Evolutionary conservation across 2,113 vertebrate species (phyloP), one percentile per base, ranked within the genome.

Genomic region (Callorhinus ursinus): DNA sequence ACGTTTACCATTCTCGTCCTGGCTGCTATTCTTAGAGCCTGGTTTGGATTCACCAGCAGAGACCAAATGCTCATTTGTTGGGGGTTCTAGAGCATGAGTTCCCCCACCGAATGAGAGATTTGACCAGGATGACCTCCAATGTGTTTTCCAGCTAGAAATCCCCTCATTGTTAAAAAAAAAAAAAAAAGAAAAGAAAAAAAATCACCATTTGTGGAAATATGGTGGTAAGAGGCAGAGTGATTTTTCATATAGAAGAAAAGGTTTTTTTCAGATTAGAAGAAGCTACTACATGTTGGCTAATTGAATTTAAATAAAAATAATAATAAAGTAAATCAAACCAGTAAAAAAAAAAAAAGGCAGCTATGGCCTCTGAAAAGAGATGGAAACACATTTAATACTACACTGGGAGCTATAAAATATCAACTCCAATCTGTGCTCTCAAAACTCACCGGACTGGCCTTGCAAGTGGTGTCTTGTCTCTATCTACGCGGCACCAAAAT

Each of bases 381-480:
- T 12, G 67, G 61, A 95, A 84, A 94, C 59, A 15, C 46, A 76
- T 74, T 59, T 69, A 90, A 69, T 74, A 72, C n/a, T 71, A 61
- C 33, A 33, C 67, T 5, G 63, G 51, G 76, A 79, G 21, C 15
- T 89, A 21, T 28, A 92, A 93, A 95, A 67, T 69, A 91, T 33
- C 86, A 93, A 33, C 39, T 82, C 22, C 26, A 77, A 24, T 72
- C 71, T 96, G 59, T 90, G 76, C n/a, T 92, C 83, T 85, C 42
- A 33, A 88, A 92, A 71, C 74, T 86, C 15, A 74, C 31, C 42
- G 65, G 31, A 5, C 26, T 95, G 82, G 57, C 39, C 79, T 96
- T 76, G 36, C 33, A 72, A 39, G 31, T 28, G 59, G 74, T 76
- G 28, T 81, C 33, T 93, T 72, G 5, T n/a, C 6, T 63, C 36